Conservation (phyloP, 2,888 invertebrate species). For the Erannis defoliaria region DNA sequence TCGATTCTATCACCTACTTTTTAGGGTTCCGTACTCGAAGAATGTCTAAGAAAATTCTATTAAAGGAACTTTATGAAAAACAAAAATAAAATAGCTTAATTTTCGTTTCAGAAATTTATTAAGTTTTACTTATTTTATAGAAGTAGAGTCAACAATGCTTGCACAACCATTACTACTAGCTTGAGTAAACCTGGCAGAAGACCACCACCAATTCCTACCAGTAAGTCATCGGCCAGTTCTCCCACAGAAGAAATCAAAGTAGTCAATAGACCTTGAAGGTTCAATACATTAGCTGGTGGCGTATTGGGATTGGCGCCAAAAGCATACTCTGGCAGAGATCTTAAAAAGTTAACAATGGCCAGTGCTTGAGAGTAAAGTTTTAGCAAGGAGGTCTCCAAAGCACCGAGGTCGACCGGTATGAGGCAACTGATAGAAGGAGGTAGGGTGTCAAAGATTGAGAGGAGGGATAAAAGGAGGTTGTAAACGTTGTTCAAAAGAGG, state of each 20-base stretch:
- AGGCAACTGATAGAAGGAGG: conserved; percentile 74
- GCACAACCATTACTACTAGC: conserved; percentile 71
- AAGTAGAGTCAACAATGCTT: conserved; percentile 65
- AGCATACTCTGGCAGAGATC: conserved; percentile 74
- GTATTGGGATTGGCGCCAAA: conserved; percentile 72
- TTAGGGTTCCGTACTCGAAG: background rate
- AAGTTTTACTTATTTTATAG: conserved; percentile 44
- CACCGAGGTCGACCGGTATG: conserved; percentile 76
- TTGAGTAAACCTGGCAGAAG: conserved; percentile 73
- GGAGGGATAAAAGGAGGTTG: conserved; percentile 76
- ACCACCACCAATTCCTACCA: conserved; percentile 72
- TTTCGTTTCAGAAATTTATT: conserved; percentile 2
- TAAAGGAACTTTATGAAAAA: too few species aligned
- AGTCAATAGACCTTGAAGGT: conserved; percentile 68
- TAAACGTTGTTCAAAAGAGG: conserved; percentile 81
- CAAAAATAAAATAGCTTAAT: background rate
- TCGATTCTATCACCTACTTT: background rate
- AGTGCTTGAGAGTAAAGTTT: conserved; percentile 79
- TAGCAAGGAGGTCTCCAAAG: conserved; percentile 74
- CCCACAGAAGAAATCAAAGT: conserved; percentile 64
- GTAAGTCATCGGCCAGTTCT: conserved; percentile 71
- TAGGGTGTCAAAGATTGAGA: conserved; percentile 79
- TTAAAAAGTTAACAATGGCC: conserved; percentile 78
- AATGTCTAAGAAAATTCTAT: background rate
- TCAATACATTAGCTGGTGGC: conserved; percentile 60